These are phyloP conservation scores for Nothoprocta perdicaria DNA, from an alignment of 2,113 vertebrate species.

Conservation along the genomic window DNA sequence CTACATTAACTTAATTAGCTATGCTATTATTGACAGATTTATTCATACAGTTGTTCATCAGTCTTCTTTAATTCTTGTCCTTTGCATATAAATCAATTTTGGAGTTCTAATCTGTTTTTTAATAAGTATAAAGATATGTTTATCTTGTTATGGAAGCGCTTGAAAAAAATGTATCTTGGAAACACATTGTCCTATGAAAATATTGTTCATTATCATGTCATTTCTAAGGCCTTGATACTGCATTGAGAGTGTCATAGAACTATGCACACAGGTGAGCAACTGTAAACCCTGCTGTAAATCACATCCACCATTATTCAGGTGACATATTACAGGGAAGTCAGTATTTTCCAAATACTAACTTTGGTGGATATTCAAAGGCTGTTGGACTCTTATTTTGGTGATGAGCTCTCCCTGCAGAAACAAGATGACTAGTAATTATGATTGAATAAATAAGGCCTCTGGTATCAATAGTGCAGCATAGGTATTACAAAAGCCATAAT, in stretches of 20 bases:
- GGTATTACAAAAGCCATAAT: not conserved
- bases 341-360: not conserved
- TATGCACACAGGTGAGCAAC: not conserved
- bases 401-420: not conserved
- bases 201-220: not conserved
- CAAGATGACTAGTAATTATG: not conserved
- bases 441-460: not conserved
- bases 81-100: not conserved
- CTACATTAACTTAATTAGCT: not conserved
- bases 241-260: not conserved
- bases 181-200: not conserved
- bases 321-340: rapidly evolving
- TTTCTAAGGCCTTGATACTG: not conserved
- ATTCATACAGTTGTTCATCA: not conserved
- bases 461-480: not conserved
- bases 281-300: not conserved
- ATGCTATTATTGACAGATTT: not conserved
- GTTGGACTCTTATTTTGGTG: not conserved
- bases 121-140: not conserved
- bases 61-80: not conserved
- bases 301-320: not conserved
- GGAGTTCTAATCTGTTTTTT: not conserved
- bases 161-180: not conserved
- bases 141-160: not conserved
- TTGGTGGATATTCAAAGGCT: not conserved